Conservation (phyloP, 2,797 vertebrate species). For the Lagothrix lagotricha region DNA sequence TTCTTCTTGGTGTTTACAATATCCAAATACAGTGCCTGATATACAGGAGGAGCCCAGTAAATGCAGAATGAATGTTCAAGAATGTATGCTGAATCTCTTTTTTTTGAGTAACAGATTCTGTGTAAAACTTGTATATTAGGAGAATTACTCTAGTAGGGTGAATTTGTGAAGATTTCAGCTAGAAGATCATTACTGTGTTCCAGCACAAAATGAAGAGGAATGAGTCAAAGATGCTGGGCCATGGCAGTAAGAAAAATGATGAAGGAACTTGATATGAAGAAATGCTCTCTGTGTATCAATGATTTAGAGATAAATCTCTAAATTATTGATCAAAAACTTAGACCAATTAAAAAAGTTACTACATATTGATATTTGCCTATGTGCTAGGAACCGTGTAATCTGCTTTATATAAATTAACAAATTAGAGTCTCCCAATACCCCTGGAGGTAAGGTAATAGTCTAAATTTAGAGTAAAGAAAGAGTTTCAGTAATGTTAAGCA, state of each 20-base stretch:
- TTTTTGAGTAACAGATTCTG: background rate
- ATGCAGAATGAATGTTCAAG: background rate
- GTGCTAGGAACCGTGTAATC: background rate
- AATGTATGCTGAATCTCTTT: background rate
- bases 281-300: background rate
- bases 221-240: background rate
- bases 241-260: background rate
- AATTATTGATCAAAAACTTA: background rate
- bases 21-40: background rate
- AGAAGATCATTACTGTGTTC: background rate
- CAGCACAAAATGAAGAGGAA: background rate
- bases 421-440: background rate
- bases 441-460: background rate
- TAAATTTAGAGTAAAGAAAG: background rate
- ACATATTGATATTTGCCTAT: background rate
- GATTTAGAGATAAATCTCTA: background rate
- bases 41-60: background rate
- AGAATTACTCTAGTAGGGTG: background rate
- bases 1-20: background rate
- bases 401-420: conserved; percentile 14
- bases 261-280: background rate
- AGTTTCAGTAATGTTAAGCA: background rate
- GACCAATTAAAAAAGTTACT: background rate
- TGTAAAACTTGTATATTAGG: background rate
- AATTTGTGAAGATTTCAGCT: background rate